phyloP scores from a whole-genome alignment of 1,140 invertebrate species.

The Caenorhabditis brenneri region DNA sequence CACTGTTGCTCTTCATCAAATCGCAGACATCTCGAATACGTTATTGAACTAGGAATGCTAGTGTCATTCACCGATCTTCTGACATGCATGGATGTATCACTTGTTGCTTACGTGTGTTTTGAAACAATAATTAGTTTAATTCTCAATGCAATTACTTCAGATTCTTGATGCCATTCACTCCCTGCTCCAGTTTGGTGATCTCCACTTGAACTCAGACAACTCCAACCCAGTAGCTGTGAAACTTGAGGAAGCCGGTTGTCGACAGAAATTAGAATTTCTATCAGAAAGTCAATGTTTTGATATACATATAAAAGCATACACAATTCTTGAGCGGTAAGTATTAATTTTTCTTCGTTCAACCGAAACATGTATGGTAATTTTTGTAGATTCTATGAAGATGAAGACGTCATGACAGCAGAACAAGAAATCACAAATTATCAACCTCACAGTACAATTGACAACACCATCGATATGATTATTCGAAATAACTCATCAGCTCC shows the following conservation, averaged over 20 bases:
- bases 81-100: slow-evolving; percentile 23
- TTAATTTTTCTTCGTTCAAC: background rate
- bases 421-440: background rate
- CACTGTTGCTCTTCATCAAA: background rate
- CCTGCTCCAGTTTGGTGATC: background rate
- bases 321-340: background rate
- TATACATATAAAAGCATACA: background rate
- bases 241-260: background rate
- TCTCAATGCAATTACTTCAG: background rate
- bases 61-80: background rate
- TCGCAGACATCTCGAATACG: background rate
- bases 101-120: background rate
- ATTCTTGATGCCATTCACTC: background rate
- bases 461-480: background rate
- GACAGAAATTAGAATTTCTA: slow-evolving; percentile 11
- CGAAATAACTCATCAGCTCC: background rate
- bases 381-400: background rate
- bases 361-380: background rate
- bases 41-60: slow-evolving; percentile 8
- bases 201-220: background rate
- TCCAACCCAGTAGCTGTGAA: background rate
- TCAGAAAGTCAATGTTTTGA: background rate
- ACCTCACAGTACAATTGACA: background rate
- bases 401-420: background rate
- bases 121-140: background rate